Evolutionary conservation across 2,113 vertebrate species (phyloP), one percentile per base, ranked within the genome.

Genomic region (Dendrocopos noguchii): DNA sequence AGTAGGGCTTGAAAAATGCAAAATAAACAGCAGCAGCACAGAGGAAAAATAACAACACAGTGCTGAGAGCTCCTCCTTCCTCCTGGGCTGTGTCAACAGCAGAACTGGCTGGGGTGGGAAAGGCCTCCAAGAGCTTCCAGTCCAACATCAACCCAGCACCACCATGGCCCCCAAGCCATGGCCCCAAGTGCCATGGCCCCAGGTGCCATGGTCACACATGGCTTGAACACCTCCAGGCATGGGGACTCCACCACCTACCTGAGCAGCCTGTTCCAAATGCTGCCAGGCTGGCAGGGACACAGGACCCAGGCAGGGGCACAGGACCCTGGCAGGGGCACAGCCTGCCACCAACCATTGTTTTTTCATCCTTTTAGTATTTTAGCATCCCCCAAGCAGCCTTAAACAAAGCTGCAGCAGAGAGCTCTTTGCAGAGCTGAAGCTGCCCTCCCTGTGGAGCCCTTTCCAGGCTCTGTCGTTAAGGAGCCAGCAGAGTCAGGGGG

Each of bases 1-100:
- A 85, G 87, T 89, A 95, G 96, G 87, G 89, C 87, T 80, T 93
- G 14, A 61, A 87, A 82, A 80, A 16, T 10, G 22, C 18, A 24
- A 91, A 97, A 96, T 95, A 96, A 96, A 96, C 31, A 94, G 78
- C 61, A 96, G 72, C 85, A 95, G 92, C 91, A 74, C 83, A 88
- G 93, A 94, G 66, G 82, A 87, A 86, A 13, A 47, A 18, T 31
- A 91, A 18, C 24, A 39, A 39, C 16, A 10, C 53, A 71, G 42
- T 39, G 86, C 79, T 90, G 85, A 3, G 42, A 78, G 59, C 86
- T 80, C 20, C 66, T 95, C 75, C 70, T 96, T 96, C 71, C 65
- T 64, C 56, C 34, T 11, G 82, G 75, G 60, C 72, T 34, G 12
- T 0, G 3, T 20, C 42, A 28, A 57, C 13, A 60, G 52, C 33